Conservation (phyloP, 2,888 invertebrate genomes). For the Pherbina coryleti region DNA sequence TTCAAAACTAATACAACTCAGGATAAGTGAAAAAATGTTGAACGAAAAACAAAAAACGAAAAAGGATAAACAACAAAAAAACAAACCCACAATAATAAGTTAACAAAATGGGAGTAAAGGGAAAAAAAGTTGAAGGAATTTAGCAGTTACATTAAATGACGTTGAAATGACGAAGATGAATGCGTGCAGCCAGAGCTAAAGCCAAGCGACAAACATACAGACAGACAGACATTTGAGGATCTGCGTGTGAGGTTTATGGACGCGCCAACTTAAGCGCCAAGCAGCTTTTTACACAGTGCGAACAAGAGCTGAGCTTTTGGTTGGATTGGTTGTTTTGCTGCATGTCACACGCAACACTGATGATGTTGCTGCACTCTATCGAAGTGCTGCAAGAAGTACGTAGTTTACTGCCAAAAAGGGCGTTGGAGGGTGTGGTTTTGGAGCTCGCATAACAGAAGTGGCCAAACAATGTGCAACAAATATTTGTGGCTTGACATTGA, state of each 20-base stretch:
- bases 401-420: too few relatives aligned
- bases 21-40: too few relatives aligned
- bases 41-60: neutral
- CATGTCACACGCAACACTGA: neutral
- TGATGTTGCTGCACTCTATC: neutral
- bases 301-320: neutral
- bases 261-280: too few relatives aligned
- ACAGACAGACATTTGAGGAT: neutral
- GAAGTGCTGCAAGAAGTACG: neutral
- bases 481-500: constrained; percentile 22
- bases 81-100: constrained; percentile 1
- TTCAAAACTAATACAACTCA: too few relatives aligned
- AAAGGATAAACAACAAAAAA: constrained; percentile 5
- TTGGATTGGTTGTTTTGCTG: neutral
- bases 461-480: neutral
- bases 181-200: neutral
- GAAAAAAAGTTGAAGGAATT: constrained; percentile 2
- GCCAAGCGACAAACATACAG: neutral
- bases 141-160: neutral
- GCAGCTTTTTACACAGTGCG: too few relatives aligned
- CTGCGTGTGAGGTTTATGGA: neutral
- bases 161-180: constrained; percentile 26
- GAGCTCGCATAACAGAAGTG: too few relatives aligned
- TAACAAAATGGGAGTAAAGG: neutral
- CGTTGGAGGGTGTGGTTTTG: too few relatives aligned